Evolutionary conservation across 2,888 invertebrate species (phyloP), one percentile per base, ranked within the genome.

Genomic region (Dyspetes luteomarginatus): DNA sequence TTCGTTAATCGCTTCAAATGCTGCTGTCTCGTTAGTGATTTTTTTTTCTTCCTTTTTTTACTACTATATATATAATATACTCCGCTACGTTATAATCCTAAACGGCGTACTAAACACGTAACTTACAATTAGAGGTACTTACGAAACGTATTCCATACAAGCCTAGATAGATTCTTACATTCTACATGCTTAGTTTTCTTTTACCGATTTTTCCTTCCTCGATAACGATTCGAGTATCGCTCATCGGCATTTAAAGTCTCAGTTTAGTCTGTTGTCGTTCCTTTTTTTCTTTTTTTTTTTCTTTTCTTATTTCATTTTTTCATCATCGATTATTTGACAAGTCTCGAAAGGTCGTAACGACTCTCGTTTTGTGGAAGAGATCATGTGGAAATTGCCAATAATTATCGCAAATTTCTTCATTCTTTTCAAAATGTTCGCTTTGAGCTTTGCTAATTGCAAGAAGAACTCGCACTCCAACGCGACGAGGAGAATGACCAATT

Each of bases 91-190:
- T 45, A 75, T 68, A 78, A 78, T 68, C 72, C 79, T 84, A 82
- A 67, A 77, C 75, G 68, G 76, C 81, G 74, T 74, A 15, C 82
- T 82, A 82, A 74, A 82, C 81, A 81, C 74, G 65, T 80, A 78
- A 82, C 69, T 80, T 81, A 76, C 26, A 17, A 12, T 65, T 74
- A 81, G 60, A 80, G 79, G 73, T 80, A 76, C 81, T 84, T 78
- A 81, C 55, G 75, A 83, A 84, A 80, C 62, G 82, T 79, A 80
- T 75, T 75, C 74, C 79, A 82, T 82, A 75, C 64, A 79, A 84
- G 84, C 75, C 77, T 79, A 67, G 30, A 73, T 69, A 80, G 52
- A 72, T 76, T 52, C 76, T 76, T 80, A 80, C 65, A 15, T 71
- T 24, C 58, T 76, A 76, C 28, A 71, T 71, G 65, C 71, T 80